Conservation (phyloP, 2,888 invertebrate genomes). For the Tetrapedia diversipes region DNA sequence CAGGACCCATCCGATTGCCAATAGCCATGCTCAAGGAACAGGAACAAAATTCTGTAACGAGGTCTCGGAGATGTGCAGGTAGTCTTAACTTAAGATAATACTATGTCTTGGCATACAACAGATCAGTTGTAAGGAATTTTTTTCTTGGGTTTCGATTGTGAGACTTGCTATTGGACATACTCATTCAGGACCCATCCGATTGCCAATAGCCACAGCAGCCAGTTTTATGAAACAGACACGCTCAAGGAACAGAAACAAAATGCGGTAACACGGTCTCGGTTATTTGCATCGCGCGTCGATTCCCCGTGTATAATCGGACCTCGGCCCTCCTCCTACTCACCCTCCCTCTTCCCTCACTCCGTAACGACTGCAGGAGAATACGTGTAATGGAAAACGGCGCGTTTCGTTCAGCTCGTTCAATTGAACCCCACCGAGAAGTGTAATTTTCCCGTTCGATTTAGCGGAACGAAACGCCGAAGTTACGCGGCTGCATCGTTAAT, state of each 20-base stretch:
- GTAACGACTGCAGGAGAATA: too few species aligned
- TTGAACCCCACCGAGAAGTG: constrained; percentile 37
- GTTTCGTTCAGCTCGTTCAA: constrained; percentile 34
- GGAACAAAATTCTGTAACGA: too few species aligned
- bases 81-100: too few species aligned
- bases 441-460: constrained; percentile 38
- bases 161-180: too few species aligned
- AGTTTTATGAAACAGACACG: neutral
- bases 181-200: too few species aligned
- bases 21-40: too few species aligned
- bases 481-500: constrained; percentile 13
- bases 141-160: too few species aligned
- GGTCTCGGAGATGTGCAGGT: too few species aligned
- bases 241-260: constrained; percentile 3
- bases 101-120: too few species aligned
- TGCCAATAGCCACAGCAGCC: neutral
- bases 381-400: constrained; percentile 36
- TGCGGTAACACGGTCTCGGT: neutral
- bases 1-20: too few species aligned
- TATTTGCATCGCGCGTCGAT: constrained; percentile 1
- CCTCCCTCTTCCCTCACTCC: too few species aligned
- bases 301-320: constrained; percentile 8
- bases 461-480: constrained; percentile 19
- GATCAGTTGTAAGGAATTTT: too few species aligned
- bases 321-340: neutral